phyloP scores from a whole-genome alignment of 2,113 vertebrate genomes.

The Pavo muticus region DNA sequence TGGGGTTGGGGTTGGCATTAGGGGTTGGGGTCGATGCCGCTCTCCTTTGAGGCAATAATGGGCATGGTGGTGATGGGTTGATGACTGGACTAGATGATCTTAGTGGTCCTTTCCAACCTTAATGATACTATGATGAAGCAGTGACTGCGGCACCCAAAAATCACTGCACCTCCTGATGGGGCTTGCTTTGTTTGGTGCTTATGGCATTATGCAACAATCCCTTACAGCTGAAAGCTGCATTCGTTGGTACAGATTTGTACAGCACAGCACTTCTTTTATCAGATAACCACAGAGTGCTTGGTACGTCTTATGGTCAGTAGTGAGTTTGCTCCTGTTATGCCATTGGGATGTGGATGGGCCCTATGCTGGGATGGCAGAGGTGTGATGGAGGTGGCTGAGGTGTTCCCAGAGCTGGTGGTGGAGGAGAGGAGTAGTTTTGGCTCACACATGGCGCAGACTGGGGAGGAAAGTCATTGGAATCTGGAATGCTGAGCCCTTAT shows the following conservation, averaged over 20 bases:
- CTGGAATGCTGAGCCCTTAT: conserved; percentile 50
- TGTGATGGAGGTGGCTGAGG: background rate
- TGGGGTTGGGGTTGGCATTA: too few relatives aligned
- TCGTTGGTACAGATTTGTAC: background rate
- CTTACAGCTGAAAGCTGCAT: accelerated
- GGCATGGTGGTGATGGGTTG: too few relatives aligned
- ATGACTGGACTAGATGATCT: too few relatives aligned
- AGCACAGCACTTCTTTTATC: background rate
- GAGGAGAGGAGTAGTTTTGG: background rate
- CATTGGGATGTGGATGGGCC: background rate
- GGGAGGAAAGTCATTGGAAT: background rate
- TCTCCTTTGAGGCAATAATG: accelerated
- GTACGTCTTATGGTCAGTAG: background rate
- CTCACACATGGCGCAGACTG: conserved; percentile 33
- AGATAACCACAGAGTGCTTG: background rate
- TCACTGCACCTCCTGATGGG: background rate
- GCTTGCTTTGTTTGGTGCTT: background rate
- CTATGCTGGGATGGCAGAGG: background rate
- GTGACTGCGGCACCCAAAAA: background rate
- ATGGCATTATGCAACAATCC: background rate
- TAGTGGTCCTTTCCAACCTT: too few relatives aligned
- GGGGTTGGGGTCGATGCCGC: accelerated
- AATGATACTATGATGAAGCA: too few relatives aligned
- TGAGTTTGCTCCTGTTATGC: background rate
- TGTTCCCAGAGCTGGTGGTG: background rate